Base-by-base conservation (phyloP, 92 coral and sea anemone genomes). In the Phenganax subtilis region DNA sequence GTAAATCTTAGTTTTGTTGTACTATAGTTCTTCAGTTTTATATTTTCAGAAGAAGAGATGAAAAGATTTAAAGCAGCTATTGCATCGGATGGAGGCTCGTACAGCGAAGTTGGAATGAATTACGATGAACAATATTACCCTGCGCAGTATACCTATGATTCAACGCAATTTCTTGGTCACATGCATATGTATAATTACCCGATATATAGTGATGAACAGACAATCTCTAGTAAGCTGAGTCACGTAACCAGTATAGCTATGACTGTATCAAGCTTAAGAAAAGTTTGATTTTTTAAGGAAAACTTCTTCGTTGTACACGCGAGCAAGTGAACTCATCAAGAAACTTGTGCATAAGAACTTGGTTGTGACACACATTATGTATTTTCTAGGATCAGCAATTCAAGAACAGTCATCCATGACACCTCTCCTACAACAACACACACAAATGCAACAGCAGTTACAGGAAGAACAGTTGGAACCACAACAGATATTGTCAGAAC, bases 51-150 rank as follows among this genome's bases (percentile, higher is more conserved):
- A 82, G 97, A 91, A 83, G 97, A 91, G 84, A 91, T 91, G 97
- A 91, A 91, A 65, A 75, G 97, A n/a, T 91, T 91, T 73, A 87
- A 89, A 63, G 92, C 87, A 82, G 97, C 93, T 10, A 82, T 91
- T 28, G 85, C 89, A 31, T 63, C 83, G 16, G 83, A 89, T 55
- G 87, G 87, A 81, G 89, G 93, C 14, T 90, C 91, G 0, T 91
- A 91, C 82, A 75, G 85, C 69, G 90, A 93, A 57, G 93, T 88
- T 62, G 86, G 88, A 56, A 84, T 91, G 82, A 77, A 79, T 60
- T 91, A 91, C 87, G 80, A 75, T 9, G 82, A 75, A 44, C 63
- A 59, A 29, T 69, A 58, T 12, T 76, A 76, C 17, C 60, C 58
- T n/a, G 69, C 69, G 6, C 69, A 51, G 52, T 76, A 76, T 76